Evolutionary conservation across 2,888 invertebrate species (phyloP).

Genomic region (Coremacera marginata): DNA sequence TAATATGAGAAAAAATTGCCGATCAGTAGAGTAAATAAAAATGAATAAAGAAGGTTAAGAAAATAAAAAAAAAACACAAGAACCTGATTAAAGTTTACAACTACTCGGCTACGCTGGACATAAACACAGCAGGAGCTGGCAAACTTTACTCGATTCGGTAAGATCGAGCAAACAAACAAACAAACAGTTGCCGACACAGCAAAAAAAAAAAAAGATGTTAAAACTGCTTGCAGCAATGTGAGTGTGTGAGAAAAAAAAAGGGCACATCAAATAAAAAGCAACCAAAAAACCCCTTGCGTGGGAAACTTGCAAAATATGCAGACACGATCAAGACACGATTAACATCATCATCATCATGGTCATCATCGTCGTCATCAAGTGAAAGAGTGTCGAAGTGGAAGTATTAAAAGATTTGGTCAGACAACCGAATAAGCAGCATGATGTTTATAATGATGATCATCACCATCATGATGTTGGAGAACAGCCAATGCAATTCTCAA

Average conservation of each 20-base stretch:
- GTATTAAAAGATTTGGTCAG: constrained; percentile 4
- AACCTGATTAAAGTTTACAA: constrained; percentile 27
- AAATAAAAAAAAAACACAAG: neutral
- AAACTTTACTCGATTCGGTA: neutral
- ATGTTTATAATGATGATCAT: neutral
- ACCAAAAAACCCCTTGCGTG: constrained; percentile 61
- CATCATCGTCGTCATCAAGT: constrained; percentile 1
- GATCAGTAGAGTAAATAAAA: constrained; percentile 10
- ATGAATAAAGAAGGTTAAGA: neutral
- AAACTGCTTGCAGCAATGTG: neutral
- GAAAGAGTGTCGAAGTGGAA: constrained; percentile 18
- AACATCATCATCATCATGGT: neutral
- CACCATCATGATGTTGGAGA: neutral
- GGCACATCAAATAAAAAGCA: constrained; percentile 48
- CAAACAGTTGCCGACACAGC: neutral
- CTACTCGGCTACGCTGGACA: constrained; percentile 9
- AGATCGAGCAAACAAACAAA: constrained; percentile 14
- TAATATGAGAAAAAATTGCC: constrained; percentile 47
- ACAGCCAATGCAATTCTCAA: neutral
- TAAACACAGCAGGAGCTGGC: constrained; percentile 1
- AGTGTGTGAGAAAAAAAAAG: constrained; percentile 3
- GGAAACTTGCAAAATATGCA: constrained; percentile 65
- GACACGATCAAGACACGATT: constrained; percentile 39
- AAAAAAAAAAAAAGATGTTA: neutral
- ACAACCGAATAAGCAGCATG: constrained; percentile 17